These are phyloP conservation scores for Pelmatolapia mariae DNA, from an alignment of 2,113 vertebrate species.

Conservation along the genomic window DNA sequence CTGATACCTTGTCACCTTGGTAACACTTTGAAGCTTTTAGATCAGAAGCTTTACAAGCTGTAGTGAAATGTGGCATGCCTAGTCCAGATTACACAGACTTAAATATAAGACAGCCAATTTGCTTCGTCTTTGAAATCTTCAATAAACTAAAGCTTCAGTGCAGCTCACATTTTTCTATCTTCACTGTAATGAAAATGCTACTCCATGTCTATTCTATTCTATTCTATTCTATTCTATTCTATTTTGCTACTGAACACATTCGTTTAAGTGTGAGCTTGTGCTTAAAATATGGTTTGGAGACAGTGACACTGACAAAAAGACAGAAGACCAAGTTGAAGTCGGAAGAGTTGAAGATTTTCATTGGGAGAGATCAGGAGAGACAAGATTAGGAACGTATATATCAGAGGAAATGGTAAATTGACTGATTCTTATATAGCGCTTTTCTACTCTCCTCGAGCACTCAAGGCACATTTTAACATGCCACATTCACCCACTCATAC, in stretches of 20 bases:
- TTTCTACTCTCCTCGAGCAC: rapidly evolving
- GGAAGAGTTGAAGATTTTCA: not conserved
- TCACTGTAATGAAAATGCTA: not conserved
- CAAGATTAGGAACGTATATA: not conserved
- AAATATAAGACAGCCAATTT: constrained; percentile 64
- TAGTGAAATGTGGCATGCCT: constrained; percentile 47
- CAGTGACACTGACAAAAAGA: not conserved
- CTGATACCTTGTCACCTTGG: constrained; percentile 57
- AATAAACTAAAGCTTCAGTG: constrained; percentile 22
- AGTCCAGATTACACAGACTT: constrained; percentile 63
- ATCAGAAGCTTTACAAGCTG: constrained; percentile 63
- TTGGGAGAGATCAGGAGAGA: not conserved
- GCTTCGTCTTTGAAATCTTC: constrained; percentile 46
- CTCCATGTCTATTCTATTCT: not conserved
- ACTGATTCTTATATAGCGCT: not conserved
- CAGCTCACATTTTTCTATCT: not conserved
- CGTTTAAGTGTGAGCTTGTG: not conserved
- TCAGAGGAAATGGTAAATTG: not conserved
- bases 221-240: not conserved
- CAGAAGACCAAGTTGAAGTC: rapidly evolving
- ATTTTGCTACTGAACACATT: not conserved
- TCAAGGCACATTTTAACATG: not conserved
- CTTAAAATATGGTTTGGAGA: not conserved
- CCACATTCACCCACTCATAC: not conserved
- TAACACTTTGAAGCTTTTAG: constrained; percentile 66